phyloP scores from a whole-genome alignment of 2,888 invertebrate species.

The Epicampocera succincta region DNA sequence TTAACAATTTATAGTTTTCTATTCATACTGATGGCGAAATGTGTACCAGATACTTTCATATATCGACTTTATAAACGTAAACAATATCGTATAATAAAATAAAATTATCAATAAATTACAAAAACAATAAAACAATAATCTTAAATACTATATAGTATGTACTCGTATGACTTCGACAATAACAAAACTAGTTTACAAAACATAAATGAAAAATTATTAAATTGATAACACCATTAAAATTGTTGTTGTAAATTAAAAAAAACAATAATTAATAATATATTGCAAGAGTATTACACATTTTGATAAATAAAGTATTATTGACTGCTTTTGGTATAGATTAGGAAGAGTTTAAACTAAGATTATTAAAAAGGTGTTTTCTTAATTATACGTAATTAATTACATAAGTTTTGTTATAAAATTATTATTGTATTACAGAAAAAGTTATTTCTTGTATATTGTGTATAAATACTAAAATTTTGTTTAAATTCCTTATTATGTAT shows the following conservation, averaged over 20 bases:
- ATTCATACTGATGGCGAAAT: conserved; percentile 43
- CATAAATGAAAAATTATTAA: conserved; percentile 27
- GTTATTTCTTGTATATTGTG: conserved; percentile 23
- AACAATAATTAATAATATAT: conserved; percentile 41
- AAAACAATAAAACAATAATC: too few species aligned
- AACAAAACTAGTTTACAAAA: conserved; percentile 54
- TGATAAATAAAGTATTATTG: conserved; percentile 37
- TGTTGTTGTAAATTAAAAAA: conserved; percentile 9
- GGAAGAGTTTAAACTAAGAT: conserved; percentile 37
- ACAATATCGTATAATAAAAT: conserved; percentile 12
- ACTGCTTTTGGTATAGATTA: conserved; percentile 42
- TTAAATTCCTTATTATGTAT: conserved; percentile 34
- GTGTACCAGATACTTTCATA: background rate
- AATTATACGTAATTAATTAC: conserved; percentile 26
- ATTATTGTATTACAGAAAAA: conserved; percentile 63
- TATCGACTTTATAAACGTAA: background rate
- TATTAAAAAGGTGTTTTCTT: conserved; percentile 9
- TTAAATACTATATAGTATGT: too few species aligned
- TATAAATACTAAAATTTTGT: conserved; percentile 56
- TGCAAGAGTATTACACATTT: conserved; percentile 39
- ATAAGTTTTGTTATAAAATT: conserved; percentile 28
- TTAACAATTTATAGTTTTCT: conserved; percentile 46
- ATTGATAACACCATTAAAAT: conserved; percentile 8
- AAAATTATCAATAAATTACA: conserved; percentile 35
- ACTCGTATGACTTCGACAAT: conserved; percentile 14